Percentiles rank a stretch among this genome's conserved stretches.
Conservation (phyloP, 1,140 invertebrate species). For the Aphelinus certus region DNA sequence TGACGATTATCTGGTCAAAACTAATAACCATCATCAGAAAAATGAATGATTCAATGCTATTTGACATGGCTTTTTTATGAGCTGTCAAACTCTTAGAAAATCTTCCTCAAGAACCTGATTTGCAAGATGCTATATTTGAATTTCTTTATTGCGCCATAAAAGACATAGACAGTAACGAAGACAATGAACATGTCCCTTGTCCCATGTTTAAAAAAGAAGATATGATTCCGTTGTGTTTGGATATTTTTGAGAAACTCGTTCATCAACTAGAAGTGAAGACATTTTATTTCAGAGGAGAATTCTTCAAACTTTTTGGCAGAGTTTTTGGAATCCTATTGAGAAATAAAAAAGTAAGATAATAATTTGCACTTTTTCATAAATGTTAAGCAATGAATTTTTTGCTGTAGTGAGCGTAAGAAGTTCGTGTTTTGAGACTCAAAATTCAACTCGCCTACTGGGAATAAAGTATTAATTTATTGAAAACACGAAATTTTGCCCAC, state of each 20-base stretch:
- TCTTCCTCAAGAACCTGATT: slow-evolving; percentile 42
- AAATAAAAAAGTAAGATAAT: slow-evolving; percentile 33
- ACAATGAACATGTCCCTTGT: background rate
- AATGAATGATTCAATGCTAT: slow-evolving; percentile 26
- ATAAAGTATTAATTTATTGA: too few species aligned
- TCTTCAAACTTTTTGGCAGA: slow-evolving; percentile 52
- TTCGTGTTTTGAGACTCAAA: too few species aligned
- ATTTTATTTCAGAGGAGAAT: slow-evolving; percentile 47
- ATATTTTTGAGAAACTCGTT: slow-evolving; percentile 32
- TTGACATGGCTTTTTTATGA: slow-evolving; percentile 30
- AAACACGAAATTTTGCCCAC: too few species aligned
- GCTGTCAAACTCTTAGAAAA: slow-evolving; percentile 29
- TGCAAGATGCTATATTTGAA: slow-evolving; percentile 51
- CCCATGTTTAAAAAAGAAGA: slow-evolving; percentile 26
- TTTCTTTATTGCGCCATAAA: slow-evolving; percentile 45
- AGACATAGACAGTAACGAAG: slow-evolving; percentile 5
- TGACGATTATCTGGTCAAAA: slow-evolving; percentile 48
- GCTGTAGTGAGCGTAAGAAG: too few species aligned
- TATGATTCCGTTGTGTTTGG: slow-evolving; percentile 29
- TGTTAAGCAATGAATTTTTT: too few species aligned
- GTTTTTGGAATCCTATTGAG: slow-evolving; percentile 42
- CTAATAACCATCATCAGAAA: slow-evolving; percentile 40
- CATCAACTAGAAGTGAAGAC: slow-evolving; percentile 20
- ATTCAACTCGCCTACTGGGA: too few species aligned
- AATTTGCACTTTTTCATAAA: too few species aligned